Base-by-base conservation (phyloP, 2,797 vertebrate species). In the Myripristis murdjan region DNA sequence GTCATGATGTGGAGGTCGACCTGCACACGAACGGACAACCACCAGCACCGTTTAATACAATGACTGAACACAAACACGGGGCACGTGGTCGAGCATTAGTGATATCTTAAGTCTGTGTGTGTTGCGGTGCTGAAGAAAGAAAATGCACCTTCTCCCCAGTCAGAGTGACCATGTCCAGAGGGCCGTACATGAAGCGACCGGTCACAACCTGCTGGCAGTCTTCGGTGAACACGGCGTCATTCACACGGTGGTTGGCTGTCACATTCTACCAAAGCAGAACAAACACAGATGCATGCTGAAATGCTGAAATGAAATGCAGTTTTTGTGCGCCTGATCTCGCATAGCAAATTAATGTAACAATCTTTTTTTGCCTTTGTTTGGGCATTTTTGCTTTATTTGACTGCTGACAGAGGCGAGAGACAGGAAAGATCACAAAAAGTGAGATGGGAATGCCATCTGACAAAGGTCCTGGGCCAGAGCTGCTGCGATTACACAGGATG, bases 1-100 rank as follows among this genome's bases (percentile, higher is more conserved):
- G 90, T 97, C 98, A 99, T 99, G 84, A 99, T 97, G 91, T 99
- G 97, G 65, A 99, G 95, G 70, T 99, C 98, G 79, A 99, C 96
- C 98, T 99, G 75, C 14, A 65, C 20, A 58, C 18, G 58, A 65
- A 63, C 44, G 12, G 54, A 70, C 51, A 46, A 43, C 10, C 22
- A 39, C 26, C 11, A 23, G 14, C 16, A 7, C 24, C 15, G 28
- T 24, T 28, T 1, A 52, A 46, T 8, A 54, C 8, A 54, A 47
- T 48, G 28, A 31, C 39, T n/a, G 3, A 66, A 52, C 35, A 28
- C 20, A 57, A 46, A 44, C 8, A 28, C 26, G 48, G 35, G 49
- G 5, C 1, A 26, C 48, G 48, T 14, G 22, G 24, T 35, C 28
- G 15, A 1, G 0, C 1, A 2, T 5, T 4, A 11, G 33, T 11